Evolutionary conservation across 1,140 invertebrate genomes (phyloP).

Genomic region (Cydia fagiglandana): DNA sequence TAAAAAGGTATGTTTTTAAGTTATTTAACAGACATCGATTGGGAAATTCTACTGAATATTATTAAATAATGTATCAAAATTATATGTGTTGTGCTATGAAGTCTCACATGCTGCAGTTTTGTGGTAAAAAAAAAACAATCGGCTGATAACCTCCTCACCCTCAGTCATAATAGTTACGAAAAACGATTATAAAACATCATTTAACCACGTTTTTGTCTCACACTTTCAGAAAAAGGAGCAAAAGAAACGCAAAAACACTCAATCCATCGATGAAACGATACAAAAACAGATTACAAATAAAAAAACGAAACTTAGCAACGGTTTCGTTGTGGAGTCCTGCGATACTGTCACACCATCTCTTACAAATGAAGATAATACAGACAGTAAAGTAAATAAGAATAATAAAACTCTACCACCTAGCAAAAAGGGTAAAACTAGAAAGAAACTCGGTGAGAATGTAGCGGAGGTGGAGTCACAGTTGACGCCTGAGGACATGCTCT

Average conservation of each 20-base stretch:
- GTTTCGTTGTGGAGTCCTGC: slow-evolving; percentile 62
- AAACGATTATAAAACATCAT: too few species aligned
- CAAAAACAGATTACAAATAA: slow-evolving; percentile 46
- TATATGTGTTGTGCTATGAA: not conserved
- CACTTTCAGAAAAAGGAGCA: slow-evolving; percentile 39
- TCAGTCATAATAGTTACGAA: not conserved
- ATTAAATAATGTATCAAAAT: not conserved
- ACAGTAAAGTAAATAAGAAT: slow-evolving; percentile 33
- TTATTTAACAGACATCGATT: not conserved
- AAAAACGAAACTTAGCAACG: slow-evolving; percentile 64
- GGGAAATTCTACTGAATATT: not conserved
- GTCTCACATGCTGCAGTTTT: not conserved
- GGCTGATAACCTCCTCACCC: not conserved
- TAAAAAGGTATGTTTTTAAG: slow-evolving; percentile 57
- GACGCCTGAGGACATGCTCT: slow-evolving; percentile 78
- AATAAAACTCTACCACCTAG: slow-evolving; percentile 26
- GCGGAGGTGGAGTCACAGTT: slow-evolving; percentile 44
- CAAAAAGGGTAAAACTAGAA: slow-evolving; percentile 36
- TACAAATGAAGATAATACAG: slow-evolving; percentile 48
- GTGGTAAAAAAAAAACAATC: not conserved
- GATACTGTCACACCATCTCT: slow-evolving; percentile 52
- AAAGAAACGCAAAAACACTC: slow-evolving; percentile 42
- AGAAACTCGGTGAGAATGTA: slow-evolving; percentile 58
- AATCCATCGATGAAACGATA: slow-evolving; percentile 38
- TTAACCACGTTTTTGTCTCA: not conserved